phyloP scores from a whole-genome alignment of 2,113 vertebrate species.

The chimpanzee (Pan troglodytes) region NHGRI_mPanTro3-v2.1_pri NC_072403.2:167716501-167717000 shows the following conservation, averaged over 20 bases:
- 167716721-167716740: fast-evolving
- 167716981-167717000: not conserved
- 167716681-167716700: not conserved
- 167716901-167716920: constrained; percentile 16
- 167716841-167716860: not conserved
- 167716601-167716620: not conserved
- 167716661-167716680: not conserved
- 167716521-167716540: not conserved
- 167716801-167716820: not conserved
- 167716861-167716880: constrained; percentile 5
- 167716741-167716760: not conserved
- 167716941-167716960: not conserved
- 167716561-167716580: not conserved
- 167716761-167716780: not conserved
- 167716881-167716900: not conserved
- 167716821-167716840: not conserved
- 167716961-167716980: not conserved
- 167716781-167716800: not conserved
- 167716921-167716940: not conserved
- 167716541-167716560: not conserved
- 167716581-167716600: not conserved
- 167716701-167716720: not conserved
- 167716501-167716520: not conserved
- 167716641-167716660: not conserved
- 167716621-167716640: not conserved